A percentile compares a stretch with the other conserved stretches of the same genome.
Evolutionary conservation across 2,113 vertebrate species (phyloP).

Genomic region (Malurus elegans): DNA sequence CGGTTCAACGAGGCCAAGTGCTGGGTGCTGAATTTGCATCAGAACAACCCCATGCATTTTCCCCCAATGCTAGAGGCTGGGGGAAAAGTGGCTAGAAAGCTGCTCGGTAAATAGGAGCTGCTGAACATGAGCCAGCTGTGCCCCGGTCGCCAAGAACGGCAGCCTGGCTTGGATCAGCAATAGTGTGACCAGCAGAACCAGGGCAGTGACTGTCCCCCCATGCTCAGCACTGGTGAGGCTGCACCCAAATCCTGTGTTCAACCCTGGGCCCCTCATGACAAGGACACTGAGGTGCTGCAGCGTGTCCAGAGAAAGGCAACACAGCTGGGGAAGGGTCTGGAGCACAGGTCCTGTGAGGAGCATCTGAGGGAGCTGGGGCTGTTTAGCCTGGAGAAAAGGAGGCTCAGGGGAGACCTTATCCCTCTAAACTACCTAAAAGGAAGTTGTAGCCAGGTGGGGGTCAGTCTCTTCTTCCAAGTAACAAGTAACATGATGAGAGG

Average conservation of each 20-base stretch:
- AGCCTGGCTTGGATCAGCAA: not conserved
- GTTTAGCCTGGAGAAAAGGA: not conserved
- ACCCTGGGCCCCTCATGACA: not conserved
- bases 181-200: not conserved
- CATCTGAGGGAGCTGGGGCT: not conserved
- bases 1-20: not conserved
- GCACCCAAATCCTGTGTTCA: accelerated
- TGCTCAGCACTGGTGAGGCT: no score
- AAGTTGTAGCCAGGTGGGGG: not conserved
- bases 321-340: not conserved
- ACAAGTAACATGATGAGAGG: not conserved
- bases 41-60: not conserved
- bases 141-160: not conserved
- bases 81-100: not conserved
- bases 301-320: accelerated
- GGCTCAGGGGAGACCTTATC: not conserved
- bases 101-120: not conserved
- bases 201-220: not conserved
- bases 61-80: not conserved
- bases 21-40: not conserved
- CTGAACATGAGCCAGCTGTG: not conserved
- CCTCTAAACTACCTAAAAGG: not conserved
- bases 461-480: not conserved
- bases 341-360: not conserved
- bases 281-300: not conserved